A percentile compares a stretch with the other conserved stretches of the same genome.
These are phyloP conservation scores for Xyliphius kryptos DNA, from an alignment of 2,113 vertebrate species.

Conservation along the genomic window DNA sequence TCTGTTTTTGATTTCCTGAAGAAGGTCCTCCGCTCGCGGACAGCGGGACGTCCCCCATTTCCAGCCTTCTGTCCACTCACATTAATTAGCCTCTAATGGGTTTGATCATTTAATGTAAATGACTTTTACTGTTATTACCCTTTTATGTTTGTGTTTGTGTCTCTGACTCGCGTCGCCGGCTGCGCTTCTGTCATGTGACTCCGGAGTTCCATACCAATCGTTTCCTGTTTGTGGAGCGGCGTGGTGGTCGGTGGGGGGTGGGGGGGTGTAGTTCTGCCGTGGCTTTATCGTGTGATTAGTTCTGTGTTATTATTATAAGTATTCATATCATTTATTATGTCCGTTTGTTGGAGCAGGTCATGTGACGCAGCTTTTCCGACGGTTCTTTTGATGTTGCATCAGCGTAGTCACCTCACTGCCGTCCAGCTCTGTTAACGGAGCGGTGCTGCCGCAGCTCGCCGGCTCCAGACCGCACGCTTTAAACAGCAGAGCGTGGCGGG, in stretches of 20 bases:
- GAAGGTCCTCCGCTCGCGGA: conserved; percentile 38
- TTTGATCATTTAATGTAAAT: conserved; percentile 47
- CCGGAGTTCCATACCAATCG: conserved; percentile 9
- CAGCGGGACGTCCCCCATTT: conserved; percentile 47
- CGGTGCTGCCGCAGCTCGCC: too few species aligned
- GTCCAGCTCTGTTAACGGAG: too few species aligned
- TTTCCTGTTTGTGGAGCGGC: background rate
- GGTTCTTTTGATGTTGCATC: too few species aligned
- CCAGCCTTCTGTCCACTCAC: conserved; percentile 41
- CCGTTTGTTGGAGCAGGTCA: too few species aligned
- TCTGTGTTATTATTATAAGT: too few species aligned
- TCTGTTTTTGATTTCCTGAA: conserved; percentile 41
- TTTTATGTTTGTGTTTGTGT: conserved; percentile 3
- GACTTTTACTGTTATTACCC: conserved; percentile 42
- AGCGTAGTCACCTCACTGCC: too few species aligned
- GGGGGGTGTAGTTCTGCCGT: too few species aligned
- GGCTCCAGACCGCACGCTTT: too few species aligned
- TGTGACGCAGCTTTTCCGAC: too few species aligned
- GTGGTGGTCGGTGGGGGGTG: background rate
- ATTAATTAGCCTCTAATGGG: conserved; percentile 51
- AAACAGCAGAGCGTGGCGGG: too few species aligned
- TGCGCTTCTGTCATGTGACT: conserved; percentile 19
- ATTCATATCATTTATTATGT: too few species aligned
- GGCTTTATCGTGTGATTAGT: too few species aligned
- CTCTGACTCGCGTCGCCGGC: background rate